Conservation (phyloP, 2,888 invertebrate species). For the Drosophila mettleri region DNA sequence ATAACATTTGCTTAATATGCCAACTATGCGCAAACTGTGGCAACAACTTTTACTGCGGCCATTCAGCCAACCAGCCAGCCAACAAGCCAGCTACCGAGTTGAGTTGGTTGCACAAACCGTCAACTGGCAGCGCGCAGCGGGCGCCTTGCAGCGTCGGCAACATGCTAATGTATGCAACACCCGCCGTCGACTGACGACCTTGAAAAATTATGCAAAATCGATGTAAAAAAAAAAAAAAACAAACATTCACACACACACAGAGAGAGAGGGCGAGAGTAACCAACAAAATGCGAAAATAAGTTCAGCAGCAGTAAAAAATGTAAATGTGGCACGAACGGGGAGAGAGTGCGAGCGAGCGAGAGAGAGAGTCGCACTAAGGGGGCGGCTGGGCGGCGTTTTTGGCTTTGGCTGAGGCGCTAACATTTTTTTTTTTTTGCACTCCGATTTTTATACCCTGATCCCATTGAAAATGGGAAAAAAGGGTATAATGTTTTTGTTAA, state of each 20-base stretch:
- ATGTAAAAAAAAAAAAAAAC: conserved; percentile 72
- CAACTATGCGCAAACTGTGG: conserved; percentile 73
- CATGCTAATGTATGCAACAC: conserved; percentile 82
- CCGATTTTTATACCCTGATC: too few species aligned
- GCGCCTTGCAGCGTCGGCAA: conserved; percentile 72
- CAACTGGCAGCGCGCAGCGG: conserved; percentile 39
- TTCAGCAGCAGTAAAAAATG: conserved; percentile 75
- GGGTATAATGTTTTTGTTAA: too few species aligned
- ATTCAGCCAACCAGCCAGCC: conserved; percentile 17
- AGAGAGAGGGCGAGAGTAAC: conserved; percentile 50
- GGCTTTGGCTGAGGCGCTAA: conserved; percentile 41
- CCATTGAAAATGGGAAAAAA: too few species aligned
- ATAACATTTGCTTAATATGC: conserved; percentile 66
- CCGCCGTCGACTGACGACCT: conserved; percentile 80
- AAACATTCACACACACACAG: conserved; percentile 47
- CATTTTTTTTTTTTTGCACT: conserved; percentile 45
- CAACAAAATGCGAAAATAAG: conserved; percentile 77
- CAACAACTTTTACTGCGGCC: conserved; percentile 65
- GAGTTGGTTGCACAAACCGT: conserved; percentile 38
- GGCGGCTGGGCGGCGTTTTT: conserved; percentile 4
- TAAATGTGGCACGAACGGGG: conserved; percentile 76
- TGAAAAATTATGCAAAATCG: conserved; percentile 84
- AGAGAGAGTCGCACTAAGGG: not conserved
- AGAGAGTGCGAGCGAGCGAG: conserved; percentile 40
- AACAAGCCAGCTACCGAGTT: conserved; percentile 24